Percentiles rank a stretch among this genome's conserved stretches.
These are phyloP conservation scores for Orchestia grillus DNA, from an alignment of 1,140 invertebrate genomes.

Conservation along the genomic window DNA sequence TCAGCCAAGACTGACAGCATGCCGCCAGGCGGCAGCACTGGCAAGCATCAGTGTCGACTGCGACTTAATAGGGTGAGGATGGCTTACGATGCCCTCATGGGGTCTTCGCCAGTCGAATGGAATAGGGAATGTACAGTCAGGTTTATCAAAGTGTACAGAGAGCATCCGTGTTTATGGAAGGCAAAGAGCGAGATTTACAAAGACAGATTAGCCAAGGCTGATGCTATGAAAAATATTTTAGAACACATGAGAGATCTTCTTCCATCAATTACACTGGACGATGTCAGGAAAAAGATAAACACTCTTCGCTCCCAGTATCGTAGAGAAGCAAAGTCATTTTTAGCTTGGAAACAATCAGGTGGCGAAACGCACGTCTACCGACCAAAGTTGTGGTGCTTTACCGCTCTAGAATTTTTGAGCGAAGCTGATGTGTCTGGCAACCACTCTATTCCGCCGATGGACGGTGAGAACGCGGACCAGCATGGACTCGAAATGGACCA, in stretches of 20 bases:
- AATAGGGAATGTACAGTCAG: background rate
- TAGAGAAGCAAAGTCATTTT: background rate
- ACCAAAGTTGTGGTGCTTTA: background rate
- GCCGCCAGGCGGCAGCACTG: conserved; percentile 1
- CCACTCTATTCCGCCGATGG: background rate
- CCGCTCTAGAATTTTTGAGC: background rate
- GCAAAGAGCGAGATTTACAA: background rate
- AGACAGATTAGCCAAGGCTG: background rate
- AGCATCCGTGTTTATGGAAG: background rate
- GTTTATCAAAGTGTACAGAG: background rate
- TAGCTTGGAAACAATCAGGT: background rate
- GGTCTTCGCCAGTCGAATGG: background rate
- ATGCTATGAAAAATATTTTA: background rate
- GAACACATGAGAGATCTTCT: background rate
- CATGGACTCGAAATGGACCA: background rate
- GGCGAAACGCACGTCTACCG: background rate
- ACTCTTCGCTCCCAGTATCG: background rate
- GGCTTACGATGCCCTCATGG: background rate
- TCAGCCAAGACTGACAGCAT: conserved; percentile 6
- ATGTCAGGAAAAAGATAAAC: background rate
- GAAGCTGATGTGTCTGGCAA: background rate
- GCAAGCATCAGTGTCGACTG: background rate
- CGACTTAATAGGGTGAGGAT: background rate
- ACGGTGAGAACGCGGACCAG: background rate
- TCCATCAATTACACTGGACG: conserved; percentile 7